Conservation (phyloP, 37 sponge, comb jelly and placozoan genomes). For the Aphrocallistes beatrix region DNA sequence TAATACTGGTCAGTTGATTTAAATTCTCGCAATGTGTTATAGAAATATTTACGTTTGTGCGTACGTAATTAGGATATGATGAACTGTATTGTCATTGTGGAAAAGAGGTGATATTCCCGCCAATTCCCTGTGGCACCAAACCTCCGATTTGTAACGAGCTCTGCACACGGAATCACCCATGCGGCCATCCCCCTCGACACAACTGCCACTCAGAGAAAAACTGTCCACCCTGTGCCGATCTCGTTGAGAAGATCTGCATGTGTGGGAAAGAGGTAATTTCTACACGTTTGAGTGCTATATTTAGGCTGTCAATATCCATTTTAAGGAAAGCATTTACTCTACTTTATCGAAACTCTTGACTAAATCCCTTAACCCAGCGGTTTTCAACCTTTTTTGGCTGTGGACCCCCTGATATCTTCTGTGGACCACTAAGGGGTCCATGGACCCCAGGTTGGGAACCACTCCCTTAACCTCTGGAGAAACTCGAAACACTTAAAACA, state of each 20-base stretch:
- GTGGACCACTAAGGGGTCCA: too few relatives aligned
- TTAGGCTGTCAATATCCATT: background rate
- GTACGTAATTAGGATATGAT: slow-evolving; percentile 47
- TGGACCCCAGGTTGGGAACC: too few relatives aligned
- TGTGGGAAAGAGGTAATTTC: slow-evolving; percentile 70
- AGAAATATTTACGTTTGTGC: background rate
- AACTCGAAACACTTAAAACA: too few relatives aligned
- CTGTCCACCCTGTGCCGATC: slow-evolving; percentile 75
- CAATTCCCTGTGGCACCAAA: slow-evolving; percentile 74
- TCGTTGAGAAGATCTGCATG: slow-evolving; percentile 65
- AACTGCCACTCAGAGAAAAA: slow-evolving; percentile 61
- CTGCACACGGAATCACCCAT: slow-evolving; percentile 64
- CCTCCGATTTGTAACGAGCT: slow-evolving; percentile 50
- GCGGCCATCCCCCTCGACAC: slow-evolving; percentile 68
- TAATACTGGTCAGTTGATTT: background rate
- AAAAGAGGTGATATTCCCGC: slow-evolving; percentile 61
- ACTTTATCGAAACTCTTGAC: too few relatives aligned
- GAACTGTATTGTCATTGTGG: slow-evolving; percentile 87
- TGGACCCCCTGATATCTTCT: too few relatives aligned
- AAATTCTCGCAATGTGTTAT: background rate
- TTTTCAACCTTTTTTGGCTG: too few relatives aligned
- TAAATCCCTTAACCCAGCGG: too few relatives aligned
- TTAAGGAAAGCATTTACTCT: background rate
- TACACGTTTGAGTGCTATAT: background rate
- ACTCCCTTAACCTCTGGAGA: too few relatives aligned